Percentiles rank a stretch among this genome's conserved stretches.
phyloP scores from a whole-genome alignment of 2,888 invertebrate genomes.

The Pteria penguin region DNA sequence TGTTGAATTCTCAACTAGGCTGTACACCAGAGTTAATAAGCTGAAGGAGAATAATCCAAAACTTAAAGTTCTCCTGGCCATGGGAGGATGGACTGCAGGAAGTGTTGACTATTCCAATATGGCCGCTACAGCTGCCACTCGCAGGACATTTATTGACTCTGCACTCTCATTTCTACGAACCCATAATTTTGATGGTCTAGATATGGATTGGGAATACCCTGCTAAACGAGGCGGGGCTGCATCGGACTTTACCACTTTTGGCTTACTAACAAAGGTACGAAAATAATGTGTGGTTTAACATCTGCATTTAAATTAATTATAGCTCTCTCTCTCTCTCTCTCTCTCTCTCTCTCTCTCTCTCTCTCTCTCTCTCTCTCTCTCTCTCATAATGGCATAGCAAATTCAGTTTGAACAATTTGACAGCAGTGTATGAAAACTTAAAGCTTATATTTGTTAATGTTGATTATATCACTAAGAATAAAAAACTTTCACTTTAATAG shows the following conservation, averaged over 20 bases:
- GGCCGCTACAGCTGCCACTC: constrained; percentile 49
- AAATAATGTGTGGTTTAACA: neutral
- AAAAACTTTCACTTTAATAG: too few species aligned
- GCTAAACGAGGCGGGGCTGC: constrained; percentile 68
- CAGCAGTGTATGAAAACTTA: too few species aligned
- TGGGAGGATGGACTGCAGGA: constrained; percentile 75
- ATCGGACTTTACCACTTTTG: constrained; percentile 65
- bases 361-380: constrained; percentile 11
- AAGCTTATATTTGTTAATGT: too few species aligned
- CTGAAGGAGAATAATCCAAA: constrained; percentile 64
- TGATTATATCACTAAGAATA: too few species aligned
- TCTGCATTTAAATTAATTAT: neutral
- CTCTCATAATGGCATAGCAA: too few species aligned
- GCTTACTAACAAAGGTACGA: constrained; percentile 59
- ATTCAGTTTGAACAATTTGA: too few species aligned
- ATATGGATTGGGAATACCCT: too few species aligned
- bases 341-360: constrained; percentile 26
- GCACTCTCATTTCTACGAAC: constrained; percentile 59
- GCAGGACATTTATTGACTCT: constrained; percentile 63
- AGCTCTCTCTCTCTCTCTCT: neutral
- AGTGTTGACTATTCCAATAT: constrained; percentile 66
- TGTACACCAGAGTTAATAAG: constrained; percentile 64
- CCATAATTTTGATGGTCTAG: constrained; percentile 72
- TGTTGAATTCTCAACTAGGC: too few species aligned
- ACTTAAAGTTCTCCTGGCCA: constrained; percentile 71